Evolutionary conservation across 1,140 invertebrate species (phyloP), one percentile per base, ranked within the genome.

Genomic region (Drosophila ambigua): DNA sequence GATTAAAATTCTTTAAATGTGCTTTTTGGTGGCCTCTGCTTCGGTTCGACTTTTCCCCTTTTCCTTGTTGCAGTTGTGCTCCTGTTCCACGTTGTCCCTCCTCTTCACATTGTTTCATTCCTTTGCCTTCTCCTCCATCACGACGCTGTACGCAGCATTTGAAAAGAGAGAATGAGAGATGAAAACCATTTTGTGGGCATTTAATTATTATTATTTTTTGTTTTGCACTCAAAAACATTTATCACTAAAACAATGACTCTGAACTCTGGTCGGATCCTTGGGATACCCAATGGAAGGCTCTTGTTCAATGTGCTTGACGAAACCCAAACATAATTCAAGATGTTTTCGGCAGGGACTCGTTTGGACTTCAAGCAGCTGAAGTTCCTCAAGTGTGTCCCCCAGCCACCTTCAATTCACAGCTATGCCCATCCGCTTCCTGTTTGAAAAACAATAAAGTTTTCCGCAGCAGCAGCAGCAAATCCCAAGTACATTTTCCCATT

Each of bases 1-100:
- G 83, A 83, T 88, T 87, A 77, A 87, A 87, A 87, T 87, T 87
- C 83, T 88, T 89, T 58, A 72, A 87, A 83, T 78, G 64, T 77
- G 41, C 61, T 65, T 58, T 49, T 51, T 74, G 53, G 50, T 71
- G 60, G 71, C 74, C 66, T 69, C 52, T 52, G 62, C 46, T 53
- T 31, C 41, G 23, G 46, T 55, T 60, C 9, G 35, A 64, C 26
- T 66, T 49, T 48, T 73, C 49, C 63, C 71, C 15, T 7, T 64
- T 13, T 3, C 71, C 15, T 7, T 64, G 5, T 3, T 11, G 11
- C 35, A 41, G 60, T 41, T 72, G 26, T 66, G 54, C 53, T 79
- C 53, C 63, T 76, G 23, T 7, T 69, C 44, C 53, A 51, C 58
- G 23, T 20, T 62, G 61, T 77, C 24, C 57, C 44, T 41, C 35